These are phyloP conservation scores for Cyclophora punctaria DNA, from an alignment of 2,888 invertebrate species.

Conservation along the genomic window DNA sequence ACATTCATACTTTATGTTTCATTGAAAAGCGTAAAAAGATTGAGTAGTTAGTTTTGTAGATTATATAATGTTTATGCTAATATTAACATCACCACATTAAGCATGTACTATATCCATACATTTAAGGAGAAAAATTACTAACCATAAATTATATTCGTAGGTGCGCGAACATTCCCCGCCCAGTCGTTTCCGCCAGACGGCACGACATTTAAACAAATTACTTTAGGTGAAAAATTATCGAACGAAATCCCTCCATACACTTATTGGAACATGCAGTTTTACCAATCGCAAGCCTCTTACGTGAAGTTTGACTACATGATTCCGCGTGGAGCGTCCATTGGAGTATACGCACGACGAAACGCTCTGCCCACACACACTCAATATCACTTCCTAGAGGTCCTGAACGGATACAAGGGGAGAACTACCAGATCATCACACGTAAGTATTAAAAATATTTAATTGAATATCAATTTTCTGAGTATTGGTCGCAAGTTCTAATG, in stretches of 20 bases:
- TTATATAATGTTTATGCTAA: constrained; percentile 11
- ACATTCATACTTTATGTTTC: background rate
- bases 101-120: constrained; percentile 29
- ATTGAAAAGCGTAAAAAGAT: background rate
- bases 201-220: constrained; percentile 92
- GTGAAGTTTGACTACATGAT: constrained; percentile 96
- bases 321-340: constrained; percentile 93
- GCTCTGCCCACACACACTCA: constrained; percentile 97
- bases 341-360: constrained; percentile 94
- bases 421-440: constrained; percentile 90
- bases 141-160: constrained; percentile 61
- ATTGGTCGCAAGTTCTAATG: constrained; percentile 9
- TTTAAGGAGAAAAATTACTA: background rate
- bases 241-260: constrained; percentile 94
- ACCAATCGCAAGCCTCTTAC: constrained; percentile 94
- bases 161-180: constrained; percentile 90
- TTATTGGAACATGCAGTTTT: constrained; percentile 98
- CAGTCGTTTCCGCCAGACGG: constrained; percentile 95
- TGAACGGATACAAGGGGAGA: constrained; percentile 91
- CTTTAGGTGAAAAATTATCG: constrained; percentile 89
- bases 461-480: background rate
- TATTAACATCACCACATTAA: constrained; percentile 45
- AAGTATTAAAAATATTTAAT: constrained; percentile 58
- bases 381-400: constrained; percentile 95
- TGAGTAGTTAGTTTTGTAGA: background rate